Evolutionary conservation across 2,888 invertebrate species (phyloP), one percentile per base, ranked within the genome.

Genomic region (Nomada ruficornis): DNA sequence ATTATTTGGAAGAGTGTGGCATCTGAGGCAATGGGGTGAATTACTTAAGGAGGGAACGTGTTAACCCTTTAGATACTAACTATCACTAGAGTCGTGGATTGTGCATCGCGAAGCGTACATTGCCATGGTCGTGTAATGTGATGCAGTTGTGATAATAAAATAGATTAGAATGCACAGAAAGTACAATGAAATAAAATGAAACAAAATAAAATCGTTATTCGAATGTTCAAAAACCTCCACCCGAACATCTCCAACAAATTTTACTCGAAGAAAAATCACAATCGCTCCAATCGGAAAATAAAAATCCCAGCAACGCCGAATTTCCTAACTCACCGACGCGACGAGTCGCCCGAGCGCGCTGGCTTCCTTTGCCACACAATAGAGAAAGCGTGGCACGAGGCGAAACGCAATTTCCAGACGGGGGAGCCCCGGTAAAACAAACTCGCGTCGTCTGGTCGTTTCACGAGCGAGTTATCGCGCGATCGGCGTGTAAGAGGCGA

Each of bases 391-490:
- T 26, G 42, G 57, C 65, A 29, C 60, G 42, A 36, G 44, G 67
- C n/a, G n/a, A 60, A 70, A 67, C 60, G 65, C 67, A 82, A 75
- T 82, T 82, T 83, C 83, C 83, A 82, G 71, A 13, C 60, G 83
- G 78, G 67, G 50, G 69, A 68, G 65, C 70, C 44, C 47, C 47
- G 60, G 62, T 70, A 59, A 80, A 83, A 77, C 84, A 75, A 81
- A 65, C 75, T 71, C 68, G 72, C 77, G 76, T 84, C 82, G 85
- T 71, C 76, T 78, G 82, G 59, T 82, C 82, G 84, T 86, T 84
- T 87, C 88, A 88, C 88, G 83, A 83, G 79, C 85, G 85, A 85
- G 80, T 83, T 84, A 84, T 86, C 86, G 82, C 76, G 75, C 85
- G 87, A 88, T 86, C 85, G 87, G 87, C 76, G 83, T 64, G 83